phyloP scores from a whole-genome alignment of 2,797 vertebrate species.

The Clarias fuscus region DNA sequence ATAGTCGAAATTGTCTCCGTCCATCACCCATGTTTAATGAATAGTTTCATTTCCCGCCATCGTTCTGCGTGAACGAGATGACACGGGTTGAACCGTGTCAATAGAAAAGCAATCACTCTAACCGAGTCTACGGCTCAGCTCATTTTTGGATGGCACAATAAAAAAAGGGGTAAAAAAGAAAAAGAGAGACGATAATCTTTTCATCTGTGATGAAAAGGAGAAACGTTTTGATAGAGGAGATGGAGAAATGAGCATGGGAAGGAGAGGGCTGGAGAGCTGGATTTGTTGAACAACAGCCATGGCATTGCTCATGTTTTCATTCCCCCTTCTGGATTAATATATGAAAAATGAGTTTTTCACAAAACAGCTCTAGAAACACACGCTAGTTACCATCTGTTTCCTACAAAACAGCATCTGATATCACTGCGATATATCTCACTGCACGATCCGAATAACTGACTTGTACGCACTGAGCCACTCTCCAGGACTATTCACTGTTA shows the following conservation, averaged over 20 bases:
- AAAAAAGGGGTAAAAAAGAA: background rate
- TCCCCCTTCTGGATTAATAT: constrained; percentile 38
- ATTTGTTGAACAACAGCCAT: constrained; percentile 13
- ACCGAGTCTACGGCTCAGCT: background rate
- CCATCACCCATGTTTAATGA: constrained; percentile 24
- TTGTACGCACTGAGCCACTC: constrained; percentile 1
- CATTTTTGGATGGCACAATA: constrained; percentile 13
- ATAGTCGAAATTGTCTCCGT: background rate
- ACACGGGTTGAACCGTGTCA: constrained; percentile 3
- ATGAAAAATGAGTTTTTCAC: constrained; percentile 43
- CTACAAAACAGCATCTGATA: constrained; percentile 47
- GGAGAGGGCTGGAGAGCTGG: background rate
- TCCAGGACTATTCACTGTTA: constrained; percentile 2
- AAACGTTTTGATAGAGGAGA: background rate
- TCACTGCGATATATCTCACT: constrained; percentile 32
- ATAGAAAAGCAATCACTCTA: constrained; percentile 29
- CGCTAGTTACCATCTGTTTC: constrained; percentile 45
- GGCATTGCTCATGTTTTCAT: constrained; percentile 40
- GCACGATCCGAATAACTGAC: constrained; percentile 1
- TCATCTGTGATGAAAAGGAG: constrained; percentile 9
- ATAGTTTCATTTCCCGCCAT: constrained; percentile 15
- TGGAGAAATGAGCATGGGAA: background rate
- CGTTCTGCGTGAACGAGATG: background rate
- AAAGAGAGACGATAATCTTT: background rate
- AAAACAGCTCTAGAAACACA: constrained; percentile 32